Evolutionary conservation across 1,140 invertebrate species (phyloP).

Genomic region (Pinna nobilis): DNA sequence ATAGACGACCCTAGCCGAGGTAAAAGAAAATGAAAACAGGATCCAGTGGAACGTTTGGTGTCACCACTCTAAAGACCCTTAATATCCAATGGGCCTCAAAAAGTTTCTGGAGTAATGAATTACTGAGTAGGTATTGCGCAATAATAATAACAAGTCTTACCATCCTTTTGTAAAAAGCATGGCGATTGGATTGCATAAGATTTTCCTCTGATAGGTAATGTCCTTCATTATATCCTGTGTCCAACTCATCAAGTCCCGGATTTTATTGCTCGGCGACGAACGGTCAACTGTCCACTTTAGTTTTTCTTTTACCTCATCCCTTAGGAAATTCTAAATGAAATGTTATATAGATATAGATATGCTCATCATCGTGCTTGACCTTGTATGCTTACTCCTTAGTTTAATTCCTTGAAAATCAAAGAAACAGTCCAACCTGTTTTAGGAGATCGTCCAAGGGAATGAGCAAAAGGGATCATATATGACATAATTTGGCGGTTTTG

Average conservation of each 20-base stretch:
- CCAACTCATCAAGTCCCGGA: slow-evolving; percentile 73
- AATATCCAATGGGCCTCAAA: no score
- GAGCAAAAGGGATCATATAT: background rate
- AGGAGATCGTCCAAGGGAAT: background rate
- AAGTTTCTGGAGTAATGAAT: no score
- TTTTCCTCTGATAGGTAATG: slow-evolving; percentile 72
- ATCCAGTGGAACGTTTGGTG: no score
- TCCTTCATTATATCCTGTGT: slow-evolving; percentile 73
- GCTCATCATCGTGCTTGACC: background rate
- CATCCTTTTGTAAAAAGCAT: slow-evolving; percentile 72
- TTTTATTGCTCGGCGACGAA: slow-evolving; percentile 73
- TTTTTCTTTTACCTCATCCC: slow-evolving; percentile 74
- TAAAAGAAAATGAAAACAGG: no score
- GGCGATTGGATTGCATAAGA: slow-evolving; percentile 70
- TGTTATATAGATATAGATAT: background rate
- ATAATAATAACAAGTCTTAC: slow-evolving; percentile 55
- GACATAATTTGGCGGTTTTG: no score
- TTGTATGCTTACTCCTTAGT: no score
- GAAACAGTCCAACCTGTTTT: no score
- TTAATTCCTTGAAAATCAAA: no score
- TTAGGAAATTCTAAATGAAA: slow-evolving; percentile 65
- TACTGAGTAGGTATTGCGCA: no score
- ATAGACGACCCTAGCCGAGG: no score
- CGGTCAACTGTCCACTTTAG: slow-evolving; percentile 74
- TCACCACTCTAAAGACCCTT: no score